Evolutionary conservation across 2,113 vertebrate genomes (phyloP).

Genomic region (Fregetta grallaria): DNA sequence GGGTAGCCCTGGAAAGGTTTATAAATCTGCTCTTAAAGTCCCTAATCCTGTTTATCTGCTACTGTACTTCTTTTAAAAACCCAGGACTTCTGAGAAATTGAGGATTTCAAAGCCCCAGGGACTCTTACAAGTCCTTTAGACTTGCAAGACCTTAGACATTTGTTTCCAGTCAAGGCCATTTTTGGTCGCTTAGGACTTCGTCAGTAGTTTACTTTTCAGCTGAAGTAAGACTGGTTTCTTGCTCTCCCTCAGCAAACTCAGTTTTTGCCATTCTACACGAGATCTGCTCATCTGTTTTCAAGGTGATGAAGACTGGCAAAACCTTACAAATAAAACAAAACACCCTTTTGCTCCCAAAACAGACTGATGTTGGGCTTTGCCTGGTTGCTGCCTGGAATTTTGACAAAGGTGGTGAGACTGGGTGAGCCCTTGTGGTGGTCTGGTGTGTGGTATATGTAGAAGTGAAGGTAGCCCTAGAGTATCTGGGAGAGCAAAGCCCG

Average conservation of each 20-base stretch:
- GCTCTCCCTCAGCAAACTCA: neutral
- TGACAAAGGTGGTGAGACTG: neutral
- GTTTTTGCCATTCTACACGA: neutral
- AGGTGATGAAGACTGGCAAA: neutral
- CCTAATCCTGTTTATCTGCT: conserved; percentile 45
- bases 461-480: neutral
- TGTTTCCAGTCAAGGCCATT: neutral
- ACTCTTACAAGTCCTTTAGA: neutral
- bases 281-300: neutral
- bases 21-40: neutral
- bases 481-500: neutral
- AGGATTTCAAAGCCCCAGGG: neutral
- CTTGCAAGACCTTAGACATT: neutral
- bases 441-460: neutral
- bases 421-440: neutral
- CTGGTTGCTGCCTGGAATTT: neutral
- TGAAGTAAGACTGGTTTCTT: neutral
- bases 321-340: neutral
- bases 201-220: neutral
- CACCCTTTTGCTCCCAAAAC: neutral
- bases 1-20: conserved; percentile 14
- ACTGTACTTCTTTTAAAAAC: conserved; percentile 31
- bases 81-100: conserved; percentile 15
- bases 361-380: neutral
- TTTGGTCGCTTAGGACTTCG: neutral